Percentiles rank a stretch among this genome's conserved stretches.
Conservation (phyloP, 2,113 vertebrate genomes). For the Peucedramus taeniatus region DNA sequence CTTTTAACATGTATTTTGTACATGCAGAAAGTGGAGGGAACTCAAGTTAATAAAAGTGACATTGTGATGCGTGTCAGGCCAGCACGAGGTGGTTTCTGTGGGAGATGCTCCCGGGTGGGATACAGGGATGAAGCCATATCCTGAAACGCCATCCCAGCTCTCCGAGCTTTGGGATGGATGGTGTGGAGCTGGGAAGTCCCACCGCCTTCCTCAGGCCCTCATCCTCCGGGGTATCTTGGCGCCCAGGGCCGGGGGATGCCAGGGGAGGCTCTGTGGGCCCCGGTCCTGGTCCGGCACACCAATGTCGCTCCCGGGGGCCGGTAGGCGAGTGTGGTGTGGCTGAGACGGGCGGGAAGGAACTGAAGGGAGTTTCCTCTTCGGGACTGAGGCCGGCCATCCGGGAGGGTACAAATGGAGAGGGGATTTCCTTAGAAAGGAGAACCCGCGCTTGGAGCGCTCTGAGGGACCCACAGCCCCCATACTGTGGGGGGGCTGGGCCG, state of each 20-base stretch:
- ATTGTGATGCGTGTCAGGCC: background rate
- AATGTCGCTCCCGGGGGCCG: no score
- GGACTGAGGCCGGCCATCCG: background rate
- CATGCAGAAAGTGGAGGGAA: background rate
- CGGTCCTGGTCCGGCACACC: no score
- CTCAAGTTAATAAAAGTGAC: background rate
- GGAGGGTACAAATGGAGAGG: accelerated
- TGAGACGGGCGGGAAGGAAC: background rate
- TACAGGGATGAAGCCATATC: accelerated
- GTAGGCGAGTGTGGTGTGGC: no score
- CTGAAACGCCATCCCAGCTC: accelerated
- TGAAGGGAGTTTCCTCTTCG: background rate
- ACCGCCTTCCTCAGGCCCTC: background rate
- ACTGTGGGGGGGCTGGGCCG: accelerated
- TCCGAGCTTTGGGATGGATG: accelerated
- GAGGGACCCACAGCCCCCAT: no score
- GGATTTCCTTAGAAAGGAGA: background rate
- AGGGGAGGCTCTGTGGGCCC: background rate
- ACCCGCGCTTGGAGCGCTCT: accelerated
- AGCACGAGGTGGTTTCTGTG: background rate
- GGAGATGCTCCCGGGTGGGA: background rate
- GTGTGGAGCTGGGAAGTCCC: accelerated
- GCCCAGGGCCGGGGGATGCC: background rate
- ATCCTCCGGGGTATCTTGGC: accelerated
- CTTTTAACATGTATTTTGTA: background rate